Percentiles rank a stretch among this genome's conserved stretches.
phyloP scores from a whole-genome alignment of 2,113 vertebrate species.

The Phasianus colchicus region DNA sequence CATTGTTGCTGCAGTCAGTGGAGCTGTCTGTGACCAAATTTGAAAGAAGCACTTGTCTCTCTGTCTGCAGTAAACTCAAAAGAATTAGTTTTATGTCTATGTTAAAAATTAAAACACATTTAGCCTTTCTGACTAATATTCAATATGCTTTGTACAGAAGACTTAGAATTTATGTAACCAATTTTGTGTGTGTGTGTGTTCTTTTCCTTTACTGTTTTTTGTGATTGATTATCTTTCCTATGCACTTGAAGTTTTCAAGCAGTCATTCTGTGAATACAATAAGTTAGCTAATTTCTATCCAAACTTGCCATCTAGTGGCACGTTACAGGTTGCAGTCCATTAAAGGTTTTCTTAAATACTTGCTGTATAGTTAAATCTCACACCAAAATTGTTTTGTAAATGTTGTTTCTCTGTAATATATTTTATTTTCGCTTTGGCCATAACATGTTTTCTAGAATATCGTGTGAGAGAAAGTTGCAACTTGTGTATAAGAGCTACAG shows the following conservation, averaged over 20 bases:
- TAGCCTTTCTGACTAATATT: background rate
- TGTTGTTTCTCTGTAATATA: background rate
- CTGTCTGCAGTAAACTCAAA: background rate
- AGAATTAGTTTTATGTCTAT: background rate
- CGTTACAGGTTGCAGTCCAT: background rate
- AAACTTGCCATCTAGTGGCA: conserved; percentile 68
- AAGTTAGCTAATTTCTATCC: background rate
- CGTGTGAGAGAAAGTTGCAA: background rate
- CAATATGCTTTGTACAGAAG: background rate
- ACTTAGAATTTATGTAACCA: background rate
- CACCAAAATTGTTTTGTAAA: background rate
- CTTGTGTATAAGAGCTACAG: background rate
- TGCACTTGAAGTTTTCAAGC: background rate
- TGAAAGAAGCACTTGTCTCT: background rate
- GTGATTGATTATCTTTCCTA: background rate
- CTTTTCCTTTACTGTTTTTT: background rate
- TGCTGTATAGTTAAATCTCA: background rate
- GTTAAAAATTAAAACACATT: background rate
- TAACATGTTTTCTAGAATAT: background rate
- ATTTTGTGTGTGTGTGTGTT: background rate
- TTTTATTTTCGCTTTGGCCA: background rate
- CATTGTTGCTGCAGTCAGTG: background rate
- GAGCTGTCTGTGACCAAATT: background rate
- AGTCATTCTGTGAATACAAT: background rate
- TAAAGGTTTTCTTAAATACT: background rate